Conservation (phyloP, 2,113 vertebrate species). For the Heliornis fulica region DNA sequence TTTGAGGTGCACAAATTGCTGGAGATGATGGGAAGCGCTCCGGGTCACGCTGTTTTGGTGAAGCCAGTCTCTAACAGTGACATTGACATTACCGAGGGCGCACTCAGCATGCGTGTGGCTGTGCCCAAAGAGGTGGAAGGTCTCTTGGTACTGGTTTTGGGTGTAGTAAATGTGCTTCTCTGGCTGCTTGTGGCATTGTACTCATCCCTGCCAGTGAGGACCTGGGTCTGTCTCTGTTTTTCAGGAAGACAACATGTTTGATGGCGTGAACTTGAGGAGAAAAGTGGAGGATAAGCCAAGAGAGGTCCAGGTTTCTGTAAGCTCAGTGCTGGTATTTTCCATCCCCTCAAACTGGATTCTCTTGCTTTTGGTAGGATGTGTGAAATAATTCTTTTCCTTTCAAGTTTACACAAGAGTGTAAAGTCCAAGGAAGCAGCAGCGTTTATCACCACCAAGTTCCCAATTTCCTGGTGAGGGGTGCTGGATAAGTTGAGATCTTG, state of each 20-base stretch:
- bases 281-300: neutral
- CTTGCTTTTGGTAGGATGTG: neutral
- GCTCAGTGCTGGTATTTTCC: neutral
- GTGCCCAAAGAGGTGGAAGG: rapidly evolving
- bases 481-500: neutral
- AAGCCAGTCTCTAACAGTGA: neutral
- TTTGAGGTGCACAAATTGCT: neutral
- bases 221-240: neutral
- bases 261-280: neutral
- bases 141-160: neutral
- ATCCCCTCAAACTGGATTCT: neutral
- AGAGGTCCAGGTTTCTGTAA: neutral
- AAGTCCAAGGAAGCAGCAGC: rapidly evolving
- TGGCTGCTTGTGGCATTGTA: neutral
- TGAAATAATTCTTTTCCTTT: neutral
- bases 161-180: neutral
- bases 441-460: neutral
- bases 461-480: rapidly evolving
- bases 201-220: neutral
- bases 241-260: rapidly evolving
- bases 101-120: rapidly evolving
- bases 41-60: neutral
- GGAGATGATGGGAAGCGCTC: neutral
- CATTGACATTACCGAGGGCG: rapidly evolving
- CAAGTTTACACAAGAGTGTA: neutral